Evolutionary conservation across 2,113 vertebrate species (phyloP).

Genomic region (Chinchilla lanigera): DNA sequence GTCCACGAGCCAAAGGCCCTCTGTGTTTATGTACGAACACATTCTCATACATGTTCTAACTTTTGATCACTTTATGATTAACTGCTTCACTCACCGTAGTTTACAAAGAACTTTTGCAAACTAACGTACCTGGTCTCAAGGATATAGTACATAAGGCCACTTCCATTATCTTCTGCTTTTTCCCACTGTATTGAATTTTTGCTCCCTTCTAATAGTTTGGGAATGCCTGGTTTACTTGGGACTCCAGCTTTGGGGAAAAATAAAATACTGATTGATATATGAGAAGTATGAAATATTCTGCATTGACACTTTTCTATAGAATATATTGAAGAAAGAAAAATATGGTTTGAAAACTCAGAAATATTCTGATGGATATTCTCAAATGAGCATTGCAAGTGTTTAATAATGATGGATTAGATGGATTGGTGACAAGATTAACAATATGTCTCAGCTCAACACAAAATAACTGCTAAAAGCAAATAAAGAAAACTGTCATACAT

Average conservation of each 20-base stretch:
- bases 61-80: neutral
- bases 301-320: neutral
- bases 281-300: slow-evolving; percentile 21
- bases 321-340: neutral
- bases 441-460: neutral
- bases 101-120: slow-evolving; percentile 5
- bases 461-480: slow-evolving; percentile 46
- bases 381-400: slow-evolving; percentile 4
- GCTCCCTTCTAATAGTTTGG: slow-evolving; percentile 78
- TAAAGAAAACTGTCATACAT: neutral
- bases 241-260: slow-evolving; percentile 83
- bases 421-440: neutral
- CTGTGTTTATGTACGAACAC: slow-evolving; percentile 20
- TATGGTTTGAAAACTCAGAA: slow-evolving; percentile 4
- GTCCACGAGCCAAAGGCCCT: neutral
- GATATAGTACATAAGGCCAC: slow-evolving; percentile 82
- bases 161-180: slow-evolving; percentile 86
- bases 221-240: slow-evolving; percentile 86
- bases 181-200: slow-evolving; percentile 86
- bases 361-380: neutral
- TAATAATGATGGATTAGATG: neutral
- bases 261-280: slow-evolving; percentile 54
- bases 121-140: slow-evolving; percentile 86
- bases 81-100: neutral
- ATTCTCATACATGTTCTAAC: neutral